A percentile compares a stretch with the other conserved stretches of the same genome.
Evolutionary conservation across 92 coral and sea anemone genomes (phyloP).

Genomic region (Phenganax stokvisi): DNA sequence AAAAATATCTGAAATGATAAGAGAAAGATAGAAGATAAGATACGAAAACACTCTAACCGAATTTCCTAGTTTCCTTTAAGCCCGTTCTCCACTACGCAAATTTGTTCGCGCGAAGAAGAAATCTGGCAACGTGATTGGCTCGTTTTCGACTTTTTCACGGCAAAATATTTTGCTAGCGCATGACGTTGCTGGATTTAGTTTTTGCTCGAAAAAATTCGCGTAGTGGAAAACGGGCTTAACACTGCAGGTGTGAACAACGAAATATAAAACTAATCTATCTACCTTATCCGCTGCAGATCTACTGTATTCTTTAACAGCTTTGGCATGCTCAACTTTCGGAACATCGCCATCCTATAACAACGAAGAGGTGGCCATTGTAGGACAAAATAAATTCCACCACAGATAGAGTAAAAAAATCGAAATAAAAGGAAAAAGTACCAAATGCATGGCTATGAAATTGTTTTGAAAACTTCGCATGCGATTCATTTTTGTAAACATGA

Average conservation of each 20-base stretch:
- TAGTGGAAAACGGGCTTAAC: too few relatives aligned
- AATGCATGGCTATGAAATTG: not conserved
- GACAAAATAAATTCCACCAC: not conserved
- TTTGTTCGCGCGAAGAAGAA: too few relatives aligned
- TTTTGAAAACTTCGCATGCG: not conserved
- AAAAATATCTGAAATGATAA: too few relatives aligned
- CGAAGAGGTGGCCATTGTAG: not conserved
- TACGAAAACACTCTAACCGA: too few relatives aligned
- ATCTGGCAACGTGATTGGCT: too few relatives aligned
- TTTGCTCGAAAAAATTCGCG: too few relatives aligned
- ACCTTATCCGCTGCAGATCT: slow-evolving; percentile 99
- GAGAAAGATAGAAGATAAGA: too few relatives aligned
- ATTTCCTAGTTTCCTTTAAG: too few relatives aligned
- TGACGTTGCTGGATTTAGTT: too few relatives aligned
- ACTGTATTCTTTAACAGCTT: slow-evolving; percentile 88
- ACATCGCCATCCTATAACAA: slow-evolving; percentile 66
- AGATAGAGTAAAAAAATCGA: not conserved
- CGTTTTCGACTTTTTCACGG: too few relatives aligned
- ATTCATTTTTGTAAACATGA: not conserved
- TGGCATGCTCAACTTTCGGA: slow-evolving; percentile 70
- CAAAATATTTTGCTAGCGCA: too few relatives aligned
- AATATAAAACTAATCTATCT: not conserved
- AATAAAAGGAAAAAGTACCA: not conserved
- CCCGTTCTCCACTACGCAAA: too few relatives aligned
- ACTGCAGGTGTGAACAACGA: not conserved